phyloP scores from a whole-genome alignment of 2,888 invertebrate species.

The Argyresthia albistria region DNA sequence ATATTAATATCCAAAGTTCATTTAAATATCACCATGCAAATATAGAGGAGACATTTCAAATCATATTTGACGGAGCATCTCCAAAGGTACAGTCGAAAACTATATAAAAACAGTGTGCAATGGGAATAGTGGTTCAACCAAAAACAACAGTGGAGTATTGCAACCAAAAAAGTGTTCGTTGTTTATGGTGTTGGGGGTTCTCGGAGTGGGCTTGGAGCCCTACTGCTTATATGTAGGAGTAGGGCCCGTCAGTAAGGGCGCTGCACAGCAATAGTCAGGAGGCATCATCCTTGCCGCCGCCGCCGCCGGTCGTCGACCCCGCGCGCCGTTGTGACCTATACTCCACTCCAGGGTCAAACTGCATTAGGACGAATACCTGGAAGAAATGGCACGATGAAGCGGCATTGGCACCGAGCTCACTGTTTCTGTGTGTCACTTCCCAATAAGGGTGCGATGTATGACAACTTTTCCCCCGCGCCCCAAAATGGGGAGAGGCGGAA shows the following conservation, averaged over 20 bases:
- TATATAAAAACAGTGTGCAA: too few relatives aligned
- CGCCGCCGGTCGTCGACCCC: constrained; percentile 40
- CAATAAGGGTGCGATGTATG: too few relatives aligned
- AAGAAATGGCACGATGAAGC: too few relatives aligned
- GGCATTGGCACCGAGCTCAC: not conserved
- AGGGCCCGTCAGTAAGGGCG: constrained; percentile 98
- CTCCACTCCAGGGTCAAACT: constrained; percentile 98
- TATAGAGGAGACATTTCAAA: too few relatives aligned
- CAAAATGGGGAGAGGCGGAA: too few relatives aligned
- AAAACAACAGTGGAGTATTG: not conserved
- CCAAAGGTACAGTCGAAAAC: too few relatives aligned
- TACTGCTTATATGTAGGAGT: constrained; percentile 86
- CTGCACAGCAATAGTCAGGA: constrained; percentile 99
- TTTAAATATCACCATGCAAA: too few relatives aligned
- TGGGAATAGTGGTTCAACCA: not conserved
- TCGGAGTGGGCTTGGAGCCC: constrained; percentile 17
- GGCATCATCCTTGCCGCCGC: constrained; percentile 87
- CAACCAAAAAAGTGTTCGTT: not conserved
- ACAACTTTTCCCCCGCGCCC: too few relatives aligned
- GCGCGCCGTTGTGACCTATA: constrained; percentile 88
- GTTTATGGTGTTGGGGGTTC: not conserved
- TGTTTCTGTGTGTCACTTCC: too few relatives aligned
- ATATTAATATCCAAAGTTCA: too few relatives aligned
- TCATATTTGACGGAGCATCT: too few relatives aligned
- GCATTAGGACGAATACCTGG: constrained; percentile 98